Evolutionary conservation across 2,113 vertebrate species (phyloP).

Genomic region (Syngnathoides biaculeatus): DNA sequence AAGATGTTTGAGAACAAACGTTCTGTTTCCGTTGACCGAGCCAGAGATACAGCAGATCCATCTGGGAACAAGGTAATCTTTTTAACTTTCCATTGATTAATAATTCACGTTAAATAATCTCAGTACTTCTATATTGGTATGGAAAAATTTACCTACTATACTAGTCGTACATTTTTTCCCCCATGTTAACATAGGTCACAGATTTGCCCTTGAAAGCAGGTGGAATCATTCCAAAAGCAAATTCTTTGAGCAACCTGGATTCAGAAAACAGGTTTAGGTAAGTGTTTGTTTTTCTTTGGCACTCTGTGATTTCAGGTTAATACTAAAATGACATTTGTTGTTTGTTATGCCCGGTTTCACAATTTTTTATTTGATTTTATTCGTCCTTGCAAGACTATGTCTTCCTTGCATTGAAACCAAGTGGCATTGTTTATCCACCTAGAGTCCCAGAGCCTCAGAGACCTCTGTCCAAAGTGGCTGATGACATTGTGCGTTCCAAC

Average conservation of each 20-base stretch:
- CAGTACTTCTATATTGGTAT: not conserved
- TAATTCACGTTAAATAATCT: not conserved
- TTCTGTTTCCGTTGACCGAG: conserved; percentile 84
- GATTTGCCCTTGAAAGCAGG: conserved; percentile 85
- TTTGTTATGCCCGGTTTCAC: not conserved
- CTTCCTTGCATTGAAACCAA: not conserved
- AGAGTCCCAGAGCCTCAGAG: conserved; percentile 91
- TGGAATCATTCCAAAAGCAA: conserved; percentile 80
- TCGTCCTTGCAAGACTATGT: not conserved
- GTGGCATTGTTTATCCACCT: conserved; percentile 3
- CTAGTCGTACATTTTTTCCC: not conserved
- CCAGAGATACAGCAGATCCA: conserved; percentile 78
- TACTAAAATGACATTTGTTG: not conserved
- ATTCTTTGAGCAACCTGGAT: conserved; percentile 86
- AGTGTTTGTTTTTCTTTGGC: conserved; percentile 8
- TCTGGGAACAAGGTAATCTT: conserved; percentile 74
- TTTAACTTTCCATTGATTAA: not conserved
- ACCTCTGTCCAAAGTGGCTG: conserved; percentile 79
- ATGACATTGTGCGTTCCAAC: conserved; percentile 89
- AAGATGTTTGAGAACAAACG: conserved; percentile 98
- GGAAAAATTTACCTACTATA: not conserved
- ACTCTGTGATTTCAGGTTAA: not conserved
- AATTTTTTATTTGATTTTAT: not conserved
- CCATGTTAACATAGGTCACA: conserved; percentile 68
- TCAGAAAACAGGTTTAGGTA: conserved; percentile 92